Conservation (phyloP, 2,888 invertebrate genomes). For the Apomyelois bistriatella region DNA sequence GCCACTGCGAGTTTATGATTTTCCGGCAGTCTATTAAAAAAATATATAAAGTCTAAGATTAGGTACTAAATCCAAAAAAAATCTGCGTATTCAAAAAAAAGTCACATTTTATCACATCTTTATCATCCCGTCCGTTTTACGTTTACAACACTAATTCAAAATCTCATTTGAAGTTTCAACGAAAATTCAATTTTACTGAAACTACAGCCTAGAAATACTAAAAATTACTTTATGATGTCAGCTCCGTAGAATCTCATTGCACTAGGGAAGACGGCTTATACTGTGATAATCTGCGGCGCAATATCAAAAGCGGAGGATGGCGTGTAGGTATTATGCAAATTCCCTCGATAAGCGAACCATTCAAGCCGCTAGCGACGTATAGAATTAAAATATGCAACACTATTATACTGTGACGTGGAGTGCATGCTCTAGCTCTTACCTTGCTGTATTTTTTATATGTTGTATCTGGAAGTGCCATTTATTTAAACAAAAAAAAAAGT, state of each 20-base stretch:
- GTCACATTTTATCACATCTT: too few relatives aligned
- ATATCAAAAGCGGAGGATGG: conserved; percentile 52
- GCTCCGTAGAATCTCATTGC: conserved; percentile 39
- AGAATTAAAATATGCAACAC: conserved; percentile 51
- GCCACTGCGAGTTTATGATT: too few relatives aligned
- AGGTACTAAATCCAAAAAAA: too few relatives aligned
- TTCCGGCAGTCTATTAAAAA: too few relatives aligned
- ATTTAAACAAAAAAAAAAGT: too few relatives aligned
- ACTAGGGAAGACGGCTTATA: conserved; percentile 49
- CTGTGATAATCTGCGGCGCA: conserved; percentile 56
- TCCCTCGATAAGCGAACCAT: conserved; percentile 49
- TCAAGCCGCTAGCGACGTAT: conserved; percentile 37
- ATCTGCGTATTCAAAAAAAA: too few relatives aligned
- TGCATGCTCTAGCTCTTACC: not conserved
- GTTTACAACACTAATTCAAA: too few relatives aligned
- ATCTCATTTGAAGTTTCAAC: too few relatives aligned
- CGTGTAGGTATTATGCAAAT: conserved; percentile 66
- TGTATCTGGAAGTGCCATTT: not conserved
- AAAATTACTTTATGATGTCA: conserved; percentile 27
- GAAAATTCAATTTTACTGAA: not conserved
- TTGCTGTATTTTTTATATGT: not conserved
- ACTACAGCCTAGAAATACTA: not conserved
- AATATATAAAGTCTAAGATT: too few relatives aligned
- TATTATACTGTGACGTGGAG: conserved; percentile 22
- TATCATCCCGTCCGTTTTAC: too few relatives aligned